phyloP scores from a whole-genome alignment of 2,113 vertebrate species.

The Zeus faber region DNA sequence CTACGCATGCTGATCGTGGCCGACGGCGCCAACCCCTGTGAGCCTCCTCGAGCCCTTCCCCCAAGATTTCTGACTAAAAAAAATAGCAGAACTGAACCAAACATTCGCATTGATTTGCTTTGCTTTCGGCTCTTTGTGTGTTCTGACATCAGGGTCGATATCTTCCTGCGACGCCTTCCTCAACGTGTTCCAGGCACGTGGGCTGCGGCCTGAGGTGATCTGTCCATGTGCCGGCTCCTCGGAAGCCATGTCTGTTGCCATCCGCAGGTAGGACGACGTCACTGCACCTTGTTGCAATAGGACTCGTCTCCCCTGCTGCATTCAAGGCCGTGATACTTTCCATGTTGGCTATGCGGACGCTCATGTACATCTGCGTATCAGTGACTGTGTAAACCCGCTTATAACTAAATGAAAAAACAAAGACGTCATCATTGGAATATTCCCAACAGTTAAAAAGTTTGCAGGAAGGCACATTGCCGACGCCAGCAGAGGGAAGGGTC shows the following conservation, averaged over 20 bases:
- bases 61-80: conserved; percentile 12
- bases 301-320: no score
- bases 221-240: conserved; percentile 92
- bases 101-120: neutral
- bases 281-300: no score
- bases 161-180: conserved; percentile 97
- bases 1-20: conserved; percentile 92
- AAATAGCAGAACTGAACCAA: neutral
- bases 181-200: conserved; percentile 92
- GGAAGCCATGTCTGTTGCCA: conserved; percentile 90
- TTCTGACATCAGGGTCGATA: conserved; percentile 85
- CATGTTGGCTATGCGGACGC: no score
- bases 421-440: no score
- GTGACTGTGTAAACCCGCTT: no score
- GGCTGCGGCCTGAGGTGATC: conserved; percentile 91
- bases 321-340: no score
- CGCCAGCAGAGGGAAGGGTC: no score
- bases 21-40: conserved; percentile 96
- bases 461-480: no score
- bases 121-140: neutral
- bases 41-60: conserved; percentile 67
- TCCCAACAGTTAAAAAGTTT: no score
- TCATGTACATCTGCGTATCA: no score
- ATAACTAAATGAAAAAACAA: no score
- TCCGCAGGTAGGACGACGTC: conserved; percentile 81